These are phyloP conservation scores for Synanthedon vespiformis DNA, from an alignment of 2,888 invertebrate genomes.

Conservation along the genomic window DNA sequence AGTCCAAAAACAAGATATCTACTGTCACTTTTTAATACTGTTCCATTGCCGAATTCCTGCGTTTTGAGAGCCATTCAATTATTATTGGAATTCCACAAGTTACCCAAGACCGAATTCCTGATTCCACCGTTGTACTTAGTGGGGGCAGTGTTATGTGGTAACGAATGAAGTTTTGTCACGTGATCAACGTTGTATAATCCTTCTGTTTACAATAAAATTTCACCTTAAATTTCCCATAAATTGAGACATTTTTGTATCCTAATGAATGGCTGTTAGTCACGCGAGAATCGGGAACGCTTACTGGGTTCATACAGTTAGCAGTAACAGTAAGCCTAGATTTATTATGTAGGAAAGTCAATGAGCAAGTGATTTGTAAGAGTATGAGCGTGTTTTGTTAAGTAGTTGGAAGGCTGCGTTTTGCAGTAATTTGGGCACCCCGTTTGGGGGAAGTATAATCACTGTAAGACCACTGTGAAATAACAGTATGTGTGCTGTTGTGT, in stretches of 20 bases:
- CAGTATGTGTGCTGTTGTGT: no score
- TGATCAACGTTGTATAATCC: background rate
- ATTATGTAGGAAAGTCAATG: no score
- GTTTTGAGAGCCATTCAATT: conserved; percentile 3
- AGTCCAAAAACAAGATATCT: background rate
- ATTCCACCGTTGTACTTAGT: background rate
- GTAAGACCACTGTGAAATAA: no score
- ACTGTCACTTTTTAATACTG: background rate
- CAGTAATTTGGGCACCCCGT: no score
- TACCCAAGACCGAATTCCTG: conserved; percentile 3
- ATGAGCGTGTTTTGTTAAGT: no score
- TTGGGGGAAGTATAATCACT: no score
- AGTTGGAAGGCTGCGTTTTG: no score
- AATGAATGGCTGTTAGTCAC: background rate
- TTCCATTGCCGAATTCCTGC: conserved; percentile 3
- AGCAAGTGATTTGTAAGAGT: no score
- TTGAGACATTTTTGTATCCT: background rate
- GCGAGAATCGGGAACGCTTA: background rate
- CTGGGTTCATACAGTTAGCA: no score
- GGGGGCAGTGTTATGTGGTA: background rate
- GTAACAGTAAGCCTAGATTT: no score
- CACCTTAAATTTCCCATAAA: background rate
- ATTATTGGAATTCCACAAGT: conserved; percentile 7
- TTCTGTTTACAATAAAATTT: no score
- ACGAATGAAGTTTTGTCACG: conserved; percentile 6